A percentile compares a stretch with the other conserved stretches of the same genome.
Conservation (phyloP, 2,888 invertebrate species). For the Campoletis raptor region DNA sequence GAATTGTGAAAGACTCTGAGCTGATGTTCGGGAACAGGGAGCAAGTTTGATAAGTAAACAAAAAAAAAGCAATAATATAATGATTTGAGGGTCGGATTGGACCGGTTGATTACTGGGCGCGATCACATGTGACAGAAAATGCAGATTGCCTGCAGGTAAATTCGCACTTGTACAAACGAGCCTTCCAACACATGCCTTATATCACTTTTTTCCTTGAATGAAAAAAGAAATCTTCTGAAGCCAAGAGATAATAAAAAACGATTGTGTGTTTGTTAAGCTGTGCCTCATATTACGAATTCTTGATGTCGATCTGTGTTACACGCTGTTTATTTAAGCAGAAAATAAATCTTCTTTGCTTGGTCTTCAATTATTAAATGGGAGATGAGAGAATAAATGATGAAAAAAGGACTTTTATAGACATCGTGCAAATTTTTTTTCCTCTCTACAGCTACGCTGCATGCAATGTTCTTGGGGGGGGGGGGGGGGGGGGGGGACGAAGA, state of each 20-base stretch:
- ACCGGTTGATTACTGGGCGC: slow-evolving; percentile 62
- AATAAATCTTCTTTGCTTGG: not conserved
- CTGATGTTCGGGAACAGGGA: slow-evolving; percentile 40
- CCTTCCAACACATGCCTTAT: slow-evolving; percentile 55
- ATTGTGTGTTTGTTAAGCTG: slow-evolving; percentile 38
- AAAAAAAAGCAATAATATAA: slow-evolving; percentile 31
- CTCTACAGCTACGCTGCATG: too few relatives aligned
- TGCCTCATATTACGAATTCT: slow-evolving; percentile 14
- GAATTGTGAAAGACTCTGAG: slow-evolving; percentile 62
- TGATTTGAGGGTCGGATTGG: slow-evolving; percentile 58
- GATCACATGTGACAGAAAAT: slow-evolving; percentile 66
- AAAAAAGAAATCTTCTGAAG: slow-evolving; percentile 28
- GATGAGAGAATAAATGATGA: not conserved
- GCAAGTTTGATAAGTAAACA: slow-evolving; percentile 35
- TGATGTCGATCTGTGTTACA: slow-evolving; percentile 25
- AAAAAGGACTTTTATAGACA: not conserved
- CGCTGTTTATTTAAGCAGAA: not conserved
- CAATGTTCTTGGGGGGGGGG: not conserved
- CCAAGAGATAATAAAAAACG: slow-evolving; percentile 30
- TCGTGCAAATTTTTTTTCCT: not conserved
- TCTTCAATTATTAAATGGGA: not conserved
- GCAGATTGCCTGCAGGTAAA: slow-evolving; percentile 56
- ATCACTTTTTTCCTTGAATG: slow-evolving; percentile 42
- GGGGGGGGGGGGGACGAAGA: not conserved
- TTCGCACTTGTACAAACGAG: slow-evolving; percentile 41